Base-by-base conservation (phyloP, 1,140 invertebrate genomes). In the Fopius arisanus region DNA sequence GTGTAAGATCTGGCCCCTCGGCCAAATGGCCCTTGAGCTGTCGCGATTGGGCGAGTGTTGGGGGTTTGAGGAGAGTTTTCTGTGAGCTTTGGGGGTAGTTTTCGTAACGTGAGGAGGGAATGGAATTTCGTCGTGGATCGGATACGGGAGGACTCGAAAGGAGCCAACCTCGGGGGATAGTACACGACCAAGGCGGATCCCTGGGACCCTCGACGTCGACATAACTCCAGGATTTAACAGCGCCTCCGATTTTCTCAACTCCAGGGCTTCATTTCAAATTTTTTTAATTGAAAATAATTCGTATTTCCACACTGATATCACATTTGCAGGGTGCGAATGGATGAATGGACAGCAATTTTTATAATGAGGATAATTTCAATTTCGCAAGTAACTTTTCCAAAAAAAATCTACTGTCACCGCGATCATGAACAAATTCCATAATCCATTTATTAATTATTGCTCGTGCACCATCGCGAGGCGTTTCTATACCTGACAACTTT, bases 181-280 rank as follows among this genome's bases (percentile, higher is more conserved):
- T 84, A 86, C 84, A 85, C 78, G 84, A 78, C 80, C 80, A 82
- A 82, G 83, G 84, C 84, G 84, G 83, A 80, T 84, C 84, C 79
- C 48, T 62, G 76, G 78, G 79, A 79, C 77, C 82, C 78, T 82
- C 80, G 80, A 71, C 78, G 78, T 73, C 78, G 78, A 82, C 83
- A 84, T 86, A 86, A 85, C 81, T 84, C 78, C 76, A 72, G 67
- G 75, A 10, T 51, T 79, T 83, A 82, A 79, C 74, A 78, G 75
- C 77, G 80, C 78, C 23, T 72, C 68, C 78, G 41, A 62, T 23
- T 40, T 68, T 65, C 16, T 62, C 37, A 29, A 37, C 29, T 14
- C 43, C 14, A 21, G 33, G 7, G 33, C 33, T 37, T 37, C 33
- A 37, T 37, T 63, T 31, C 16, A 37, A n/a, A 5, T 1, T 26